phyloP scores from a whole-genome alignment of 2,797 vertebrate genomes.

The Schizopygopsis pylzovi region DNA sequence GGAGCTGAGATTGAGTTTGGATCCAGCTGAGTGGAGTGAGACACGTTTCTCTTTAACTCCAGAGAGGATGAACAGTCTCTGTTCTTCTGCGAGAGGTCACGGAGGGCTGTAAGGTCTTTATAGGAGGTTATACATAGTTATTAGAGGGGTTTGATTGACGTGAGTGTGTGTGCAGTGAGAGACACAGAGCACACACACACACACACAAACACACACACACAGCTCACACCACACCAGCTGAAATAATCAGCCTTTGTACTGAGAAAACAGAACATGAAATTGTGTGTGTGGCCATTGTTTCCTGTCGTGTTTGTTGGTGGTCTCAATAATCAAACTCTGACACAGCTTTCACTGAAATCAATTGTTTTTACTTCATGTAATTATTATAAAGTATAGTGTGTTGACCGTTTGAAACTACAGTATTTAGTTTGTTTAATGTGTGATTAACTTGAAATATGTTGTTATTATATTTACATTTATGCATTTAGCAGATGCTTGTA shows the following conservation, averaged over 20 bases:
- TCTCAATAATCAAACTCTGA: not conserved
- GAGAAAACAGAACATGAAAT: conserved; percentile 11
- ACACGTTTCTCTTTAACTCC: conserved; percentile 6
- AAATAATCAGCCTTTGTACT: conserved; percentile 42
- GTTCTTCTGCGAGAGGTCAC: conserved; percentile 5
- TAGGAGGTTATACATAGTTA: conserved; percentile 8
- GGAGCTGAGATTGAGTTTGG: conserved; percentile 35
- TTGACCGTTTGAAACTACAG: not conserved
- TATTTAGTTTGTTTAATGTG: not conserved
- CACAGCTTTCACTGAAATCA: not conserved
- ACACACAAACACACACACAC: conserved; percentile 17
- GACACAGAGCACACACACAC: not conserved
- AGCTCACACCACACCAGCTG: conserved; percentile 27
- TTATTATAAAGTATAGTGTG: not conserved
- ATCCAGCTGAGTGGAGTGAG: conserved; percentile 6
- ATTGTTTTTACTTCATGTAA: not conserved
- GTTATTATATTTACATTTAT: too few relatives aligned
- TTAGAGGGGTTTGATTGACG: not conserved
- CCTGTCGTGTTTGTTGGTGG: conserved; percentile 21
- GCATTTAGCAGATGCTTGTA: too few relatives aligned
- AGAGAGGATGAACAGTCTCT: conserved; percentile 18
- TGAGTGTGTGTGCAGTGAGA: conserved; percentile 7
- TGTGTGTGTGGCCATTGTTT: conserved; percentile 29
- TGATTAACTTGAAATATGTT: not conserved
- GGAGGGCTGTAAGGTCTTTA: not conserved